phyloP scores from a whole-genome alignment of 2,113 vertebrate species.

The Pseudorasbora parva region DNA sequence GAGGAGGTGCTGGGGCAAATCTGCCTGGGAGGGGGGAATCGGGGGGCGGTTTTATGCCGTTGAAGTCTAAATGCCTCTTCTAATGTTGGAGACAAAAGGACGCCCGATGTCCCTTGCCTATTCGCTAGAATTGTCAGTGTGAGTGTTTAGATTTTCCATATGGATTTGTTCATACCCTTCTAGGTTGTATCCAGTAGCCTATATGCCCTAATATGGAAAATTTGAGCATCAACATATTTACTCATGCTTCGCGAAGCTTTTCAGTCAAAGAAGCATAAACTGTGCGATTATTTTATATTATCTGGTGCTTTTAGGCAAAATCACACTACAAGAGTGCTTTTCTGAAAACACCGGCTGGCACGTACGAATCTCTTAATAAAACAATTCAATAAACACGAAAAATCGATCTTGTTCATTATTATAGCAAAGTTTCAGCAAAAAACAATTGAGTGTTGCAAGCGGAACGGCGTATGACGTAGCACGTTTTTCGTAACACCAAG shows the following conservation, averaged over 20 bases:
- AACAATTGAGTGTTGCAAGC: background rate
- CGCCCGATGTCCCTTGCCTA: background rate
- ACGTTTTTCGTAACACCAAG: no score
- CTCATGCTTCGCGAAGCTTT: slow-evolving; percentile 8
- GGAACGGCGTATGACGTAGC: background rate
- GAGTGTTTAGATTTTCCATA: slow-evolving; percentile 36
- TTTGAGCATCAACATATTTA: slow-evolving; percentile 25
- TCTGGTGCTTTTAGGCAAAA: background rate
- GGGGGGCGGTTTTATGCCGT: slow-evolving; percentile 18
- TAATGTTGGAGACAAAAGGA: slow-evolving; percentile 25
- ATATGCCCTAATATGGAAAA: slow-evolving; percentile 53
- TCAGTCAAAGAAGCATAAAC: background rate
- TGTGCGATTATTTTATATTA: background rate
- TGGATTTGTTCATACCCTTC: slow-evolving; percentile 1
- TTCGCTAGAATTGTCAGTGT: slow-evolving; percentile 28
- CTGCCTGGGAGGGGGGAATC: background rate
- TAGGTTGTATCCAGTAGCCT: background rate
- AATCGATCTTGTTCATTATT: background rate
- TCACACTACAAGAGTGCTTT: background rate
- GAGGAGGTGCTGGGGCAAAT: slow-evolving; percentile 36
- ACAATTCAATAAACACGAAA: background rate
- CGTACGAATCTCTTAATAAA: background rate
- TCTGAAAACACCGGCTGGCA: background rate
- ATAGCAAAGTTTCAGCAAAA: background rate
- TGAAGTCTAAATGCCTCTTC: slow-evolving; percentile 23